Evolutionary conservation across 2,888 invertebrate species (phyloP).

Genomic region (Vanessa cardui): DNA sequence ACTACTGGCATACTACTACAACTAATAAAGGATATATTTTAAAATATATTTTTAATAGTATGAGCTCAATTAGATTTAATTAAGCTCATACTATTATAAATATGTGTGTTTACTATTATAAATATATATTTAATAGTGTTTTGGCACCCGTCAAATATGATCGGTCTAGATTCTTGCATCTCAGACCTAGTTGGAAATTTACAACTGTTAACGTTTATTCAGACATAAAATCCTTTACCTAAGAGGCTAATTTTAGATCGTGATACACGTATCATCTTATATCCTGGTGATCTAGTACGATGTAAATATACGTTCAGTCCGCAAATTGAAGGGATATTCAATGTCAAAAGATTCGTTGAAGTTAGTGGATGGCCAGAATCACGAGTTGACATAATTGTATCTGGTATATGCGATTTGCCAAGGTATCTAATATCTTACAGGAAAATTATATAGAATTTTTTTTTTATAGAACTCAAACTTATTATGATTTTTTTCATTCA

Average conservation of each 20-base stretch:
- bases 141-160: too few relatives aligned
- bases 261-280: conserved; percentile 57
- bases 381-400: conserved; percentile 61
- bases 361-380: conserved; percentile 76
- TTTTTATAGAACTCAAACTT: neutral
- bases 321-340: conserved; percentile 66
- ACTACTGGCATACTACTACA: too few relatives aligned
- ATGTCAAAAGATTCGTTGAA: conserved; percentile 69
- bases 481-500: conserved; percentile 32
- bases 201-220: neutral
- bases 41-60: too few relatives aligned
- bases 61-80: too few relatives aligned
- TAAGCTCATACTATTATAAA: too few relatives aligned
- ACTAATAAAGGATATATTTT: too few relatives aligned
- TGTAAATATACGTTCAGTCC: conserved; percentile 76
- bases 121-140: too few relatives aligned
- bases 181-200: too few relatives aligned
- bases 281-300: conserved; percentile 70
- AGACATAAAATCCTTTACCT: neutral
- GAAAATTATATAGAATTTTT: neutral
- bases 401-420: conserved; percentile 71
- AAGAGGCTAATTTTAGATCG: conserved; percentile 50
- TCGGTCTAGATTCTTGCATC: too few relatives aligned
- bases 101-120: too few relatives aligned
- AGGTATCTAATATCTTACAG: conserved; percentile 52